A percentile compares a stretch with the other conserved stretches of the same genome.
These are phyloP conservation scores for Reticulitermes lucifugus DNA, from an alignment of 2,888 invertebrate species.

Conservation along the genomic window DNA sequence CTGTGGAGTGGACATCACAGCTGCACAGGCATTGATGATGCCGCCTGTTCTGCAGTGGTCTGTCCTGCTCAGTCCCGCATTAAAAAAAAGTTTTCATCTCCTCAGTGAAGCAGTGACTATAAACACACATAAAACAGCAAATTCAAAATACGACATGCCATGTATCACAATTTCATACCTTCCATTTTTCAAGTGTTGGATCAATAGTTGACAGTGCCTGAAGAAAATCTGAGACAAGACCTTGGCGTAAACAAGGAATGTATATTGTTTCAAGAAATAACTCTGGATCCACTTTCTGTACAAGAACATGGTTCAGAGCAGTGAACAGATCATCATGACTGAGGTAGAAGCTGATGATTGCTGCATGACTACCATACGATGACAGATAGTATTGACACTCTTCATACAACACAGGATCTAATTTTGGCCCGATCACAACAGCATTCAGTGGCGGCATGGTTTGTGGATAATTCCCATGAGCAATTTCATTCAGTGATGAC, in stretches of 20 bases:
- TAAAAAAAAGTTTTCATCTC: too few species aligned
- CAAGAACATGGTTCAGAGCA: constrained; percentile 77
- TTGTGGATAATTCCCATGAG: constrained; percentile 54
- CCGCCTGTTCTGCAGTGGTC: too few species aligned
- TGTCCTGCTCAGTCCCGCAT: too few species aligned
- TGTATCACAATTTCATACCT: constrained; percentile 63
- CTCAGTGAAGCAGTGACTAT: too few species aligned
- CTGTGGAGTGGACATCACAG: too few species aligned
- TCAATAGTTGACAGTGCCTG: constrained; percentile 75
- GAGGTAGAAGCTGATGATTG: constrained; percentile 81
- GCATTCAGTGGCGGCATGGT: constrained; percentile 25
- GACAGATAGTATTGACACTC: constrained; percentile 87
- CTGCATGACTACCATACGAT: constrained; percentile 81
- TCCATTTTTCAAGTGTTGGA: constrained; percentile 75
- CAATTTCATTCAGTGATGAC: constrained; percentile 63
- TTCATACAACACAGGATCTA: constrained; percentile 73
- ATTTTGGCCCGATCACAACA: constrained; percentile 49
- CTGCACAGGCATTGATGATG: too few species aligned
- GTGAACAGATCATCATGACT: constrained; percentile 77
- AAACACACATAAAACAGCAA: too few species aligned
- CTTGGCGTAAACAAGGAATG: constrained; percentile 74
- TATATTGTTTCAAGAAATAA: constrained; percentile 80
- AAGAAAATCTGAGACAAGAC: constrained; percentile 71
- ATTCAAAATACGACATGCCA: constrained; percentile 38
- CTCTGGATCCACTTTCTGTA: constrained; percentile 76